phyloP scores from a whole-genome alignment of 2,113 vertebrate species.

The Elaphurus davidianus region DNA sequence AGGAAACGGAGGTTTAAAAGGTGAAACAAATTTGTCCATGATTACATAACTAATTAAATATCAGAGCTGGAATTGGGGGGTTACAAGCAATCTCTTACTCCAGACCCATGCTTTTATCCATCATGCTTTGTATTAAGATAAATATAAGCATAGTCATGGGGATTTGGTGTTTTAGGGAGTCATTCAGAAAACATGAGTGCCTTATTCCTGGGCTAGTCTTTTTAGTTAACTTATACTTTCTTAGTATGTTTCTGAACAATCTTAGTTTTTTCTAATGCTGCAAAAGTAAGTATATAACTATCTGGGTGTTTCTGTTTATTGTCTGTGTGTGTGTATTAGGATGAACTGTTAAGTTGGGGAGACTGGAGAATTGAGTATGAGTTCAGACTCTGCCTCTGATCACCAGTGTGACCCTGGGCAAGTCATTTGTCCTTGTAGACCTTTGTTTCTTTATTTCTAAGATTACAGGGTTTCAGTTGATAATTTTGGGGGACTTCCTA shows the following conservation, averaged over 20 bases:
- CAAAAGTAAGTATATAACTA: neutral
- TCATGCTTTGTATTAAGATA: neutral
- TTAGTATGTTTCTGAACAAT: neutral
- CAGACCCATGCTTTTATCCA: neutral
- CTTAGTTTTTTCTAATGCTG: neutral
- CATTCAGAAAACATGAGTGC: neutral
- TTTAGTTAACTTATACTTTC: neutral
- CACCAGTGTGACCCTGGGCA: neutral
- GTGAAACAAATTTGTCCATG: neutral
- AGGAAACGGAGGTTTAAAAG: conserved; percentile 2
- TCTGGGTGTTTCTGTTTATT: neutral
- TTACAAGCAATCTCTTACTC: neutral
- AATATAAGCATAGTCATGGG: neutral
- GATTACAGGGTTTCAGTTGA: neutral
- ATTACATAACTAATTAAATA: neutral
- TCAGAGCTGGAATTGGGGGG: neutral
- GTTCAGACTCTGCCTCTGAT: neutral
- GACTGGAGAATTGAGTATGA: neutral
- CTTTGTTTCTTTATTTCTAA: conserved; percentile 17
- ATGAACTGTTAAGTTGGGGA: neutral
- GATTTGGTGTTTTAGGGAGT: conserved; percentile 3
- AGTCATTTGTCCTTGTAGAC: neutral
- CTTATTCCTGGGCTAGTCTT: neutral
- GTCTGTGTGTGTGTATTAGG: neutral
- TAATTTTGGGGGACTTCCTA: conserved; percentile 15